Base-by-base conservation (phyloP, 2,888 invertebrate genomes). In the Macroteleia sp. region DNA sequence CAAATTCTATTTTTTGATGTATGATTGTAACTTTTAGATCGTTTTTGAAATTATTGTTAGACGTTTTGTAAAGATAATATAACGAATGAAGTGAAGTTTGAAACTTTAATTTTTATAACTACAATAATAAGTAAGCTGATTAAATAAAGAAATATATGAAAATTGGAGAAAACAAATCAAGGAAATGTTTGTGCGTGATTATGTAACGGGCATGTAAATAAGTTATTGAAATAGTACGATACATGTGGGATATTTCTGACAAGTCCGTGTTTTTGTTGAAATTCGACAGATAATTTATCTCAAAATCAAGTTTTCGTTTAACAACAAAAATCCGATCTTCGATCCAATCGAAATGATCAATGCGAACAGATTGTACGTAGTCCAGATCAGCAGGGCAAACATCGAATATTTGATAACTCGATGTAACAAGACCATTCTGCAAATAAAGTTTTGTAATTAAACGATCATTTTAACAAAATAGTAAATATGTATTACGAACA, bases 351-450 rank as follows among this genome's bases (percentile, higher is more conserved):
- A 74, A 28, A 74, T 50, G 16, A 52, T 28, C 3, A 69, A 28
- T n/a, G 67, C 50, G 32, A 77, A 19, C 16, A 74, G 42, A 41
- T n/a, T n/a, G n/a, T n/a, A n/a, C n/a, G n/a, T n/a, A n/a, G 5
- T 16, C 75, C 73, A 75, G 10, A 61, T 28, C 17, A 32, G n/a
- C 10, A 83, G 36, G 0, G 52, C 39, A 4, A 82, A 19, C 3
- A 81, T 17, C 0, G 59, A 44, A 52, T 80, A 86, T 67, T 83
- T 85, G 14, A 87, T 73, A 6, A 82, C 32, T 46, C 56, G 81
- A 59, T 88, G 86, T 3, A 85, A 8, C 1, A 86, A 12, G 3
- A 83, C 50, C 16, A 87, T 77, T 59, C 84, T 87, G 76, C 10
- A 83, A 83, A 19, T 1, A 50, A 30, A 48, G 62, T n/a, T n/a